Percentiles rank a stretch among this genome's conserved stretches.
Conservation (phyloP, 2,888 invertebrate species). For the Synanthedon myopaeformis region DNA sequence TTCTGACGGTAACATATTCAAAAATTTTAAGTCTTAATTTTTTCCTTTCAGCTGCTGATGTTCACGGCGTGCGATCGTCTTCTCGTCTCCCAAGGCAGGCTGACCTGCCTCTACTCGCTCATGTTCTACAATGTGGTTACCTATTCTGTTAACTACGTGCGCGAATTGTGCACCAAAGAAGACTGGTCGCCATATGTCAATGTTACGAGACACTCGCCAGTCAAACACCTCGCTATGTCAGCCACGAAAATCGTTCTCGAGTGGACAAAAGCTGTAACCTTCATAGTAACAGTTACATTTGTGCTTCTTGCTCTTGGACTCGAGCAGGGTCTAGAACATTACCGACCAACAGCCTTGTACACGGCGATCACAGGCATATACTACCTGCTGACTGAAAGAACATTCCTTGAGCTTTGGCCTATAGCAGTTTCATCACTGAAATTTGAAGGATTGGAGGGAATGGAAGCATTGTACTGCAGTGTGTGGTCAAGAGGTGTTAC, state of each 20-base stretch:
- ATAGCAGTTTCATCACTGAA: conserved; percentile 68
- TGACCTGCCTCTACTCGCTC: conserved; percentile 80
- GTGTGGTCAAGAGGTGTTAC: conserved; percentile 73
- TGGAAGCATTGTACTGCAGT: conserved; percentile 78
- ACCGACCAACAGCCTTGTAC: conserved; percentile 76
- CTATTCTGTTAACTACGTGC: conserved; percentile 81
- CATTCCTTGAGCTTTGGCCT: conserved; percentile 76
- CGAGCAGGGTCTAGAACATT: conserved; percentile 81
- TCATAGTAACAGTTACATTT: conserved; percentile 81
- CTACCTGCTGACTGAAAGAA: conserved; percentile 79
- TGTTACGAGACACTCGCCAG: conserved; percentile 77
- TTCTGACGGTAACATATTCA: too few species aligned
- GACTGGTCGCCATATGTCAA: conserved; percentile 84
- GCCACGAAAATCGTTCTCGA: conserved; percentile 84
- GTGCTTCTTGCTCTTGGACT: conserved; percentile 80
- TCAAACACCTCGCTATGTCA: conserved; percentile 84
- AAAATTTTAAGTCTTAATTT: background rate
- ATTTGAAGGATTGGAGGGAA: conserved; percentile 75
- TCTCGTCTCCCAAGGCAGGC: conserved; percentile 68
- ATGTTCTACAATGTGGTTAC: conserved; percentile 87
- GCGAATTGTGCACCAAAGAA: conserved; percentile 78
- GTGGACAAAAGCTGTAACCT: conserved; percentile 86
- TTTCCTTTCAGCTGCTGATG: conserved; percentile 72
- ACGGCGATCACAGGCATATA: conserved; percentile 76
- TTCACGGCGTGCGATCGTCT: conserved; percentile 79